These are phyloP conservation scores for Anoncus sp. DNA, from an alignment of 2,888 invertebrate species.

Conservation along the genomic window DNA sequence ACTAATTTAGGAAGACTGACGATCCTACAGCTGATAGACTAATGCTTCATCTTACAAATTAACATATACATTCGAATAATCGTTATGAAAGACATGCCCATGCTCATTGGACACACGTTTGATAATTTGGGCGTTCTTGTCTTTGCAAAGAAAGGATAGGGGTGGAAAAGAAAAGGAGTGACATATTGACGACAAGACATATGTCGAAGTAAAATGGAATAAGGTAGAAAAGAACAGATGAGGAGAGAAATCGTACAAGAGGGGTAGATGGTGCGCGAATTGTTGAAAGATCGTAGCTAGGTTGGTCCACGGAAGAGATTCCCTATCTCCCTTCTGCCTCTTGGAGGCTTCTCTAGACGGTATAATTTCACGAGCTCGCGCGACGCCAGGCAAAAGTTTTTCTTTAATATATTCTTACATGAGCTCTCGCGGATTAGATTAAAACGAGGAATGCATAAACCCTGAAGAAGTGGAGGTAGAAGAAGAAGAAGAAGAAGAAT, in stretches of 20 bases:
- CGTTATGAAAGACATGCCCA: too few species aligned
- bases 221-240: constrained; percentile 4
- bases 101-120: too few species aligned
- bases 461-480: too few species aligned
- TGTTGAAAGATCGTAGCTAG: constrained; percentile 46
- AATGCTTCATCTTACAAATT: too few species aligned
- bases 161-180: not conserved
- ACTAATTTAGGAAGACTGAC: not conserved
- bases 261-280: constrained; percentile 50
- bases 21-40: too few species aligned
- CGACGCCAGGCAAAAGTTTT: constrained; percentile 77
- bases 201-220: constrained; percentile 13
- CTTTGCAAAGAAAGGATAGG: too few species aligned
- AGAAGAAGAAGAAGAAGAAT: constrained; percentile 56
- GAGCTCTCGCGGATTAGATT: constrained; percentile 81
- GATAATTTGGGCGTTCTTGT: too few species aligned
- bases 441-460: constrained; percentile 81
- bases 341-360: constrained; percentile 68
- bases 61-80: too few species aligned
- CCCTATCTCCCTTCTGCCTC: too few species aligned
- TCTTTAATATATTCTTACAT: constrained; percentile 83
- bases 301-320: constrained; percentile 28
- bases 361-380: constrained; percentile 78
- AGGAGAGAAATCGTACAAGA: constrained; percentile 17
- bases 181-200: constrained; percentile 23